These are phyloP conservation scores for Troilus luridus DNA, from an alignment of 2,888 invertebrate species.

Conservation along the genomic window DNA sequence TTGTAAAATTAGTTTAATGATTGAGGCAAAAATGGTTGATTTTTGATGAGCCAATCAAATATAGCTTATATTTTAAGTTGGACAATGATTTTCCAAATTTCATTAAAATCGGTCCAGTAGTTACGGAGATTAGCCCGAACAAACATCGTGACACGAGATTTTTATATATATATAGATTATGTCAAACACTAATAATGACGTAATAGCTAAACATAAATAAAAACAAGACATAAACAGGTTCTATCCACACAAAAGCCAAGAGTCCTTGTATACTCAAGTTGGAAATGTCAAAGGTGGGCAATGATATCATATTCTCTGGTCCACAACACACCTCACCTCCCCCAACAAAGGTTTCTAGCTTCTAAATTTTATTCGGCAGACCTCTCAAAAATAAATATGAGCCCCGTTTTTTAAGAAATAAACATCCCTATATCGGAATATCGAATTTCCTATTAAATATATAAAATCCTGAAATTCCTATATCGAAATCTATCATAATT, in stretches of 20 bases:
- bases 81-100: too few species aligned
- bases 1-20: too few species aligned
- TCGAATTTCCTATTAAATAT: too few species aligned
- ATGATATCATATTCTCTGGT: slow-evolving; percentile 38
- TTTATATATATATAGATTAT: too few species aligned
- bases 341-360: background rate
- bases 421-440: too few species aligned
- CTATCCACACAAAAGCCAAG: background rate
- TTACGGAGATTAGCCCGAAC: too few species aligned
- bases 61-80: too few species aligned
- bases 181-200: background rate
- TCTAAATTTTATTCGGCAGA: background rate
- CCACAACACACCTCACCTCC: background rate
- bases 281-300: slow-evolving; percentile 37
- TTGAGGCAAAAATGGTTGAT: too few species aligned
- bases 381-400: background rate
- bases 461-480: background rate
- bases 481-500: background rate
- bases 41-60: too few species aligned
- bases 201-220: background rate
- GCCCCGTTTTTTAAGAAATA: background rate
- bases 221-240: background rate
- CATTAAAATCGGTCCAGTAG: too few species aligned
- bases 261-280: slow-evolving; percentile 10
- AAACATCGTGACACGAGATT: too few species aligned